Conservation (phyloP, 2,113 vertebrate species). For the Callospermophilus lateralis region DNA sequence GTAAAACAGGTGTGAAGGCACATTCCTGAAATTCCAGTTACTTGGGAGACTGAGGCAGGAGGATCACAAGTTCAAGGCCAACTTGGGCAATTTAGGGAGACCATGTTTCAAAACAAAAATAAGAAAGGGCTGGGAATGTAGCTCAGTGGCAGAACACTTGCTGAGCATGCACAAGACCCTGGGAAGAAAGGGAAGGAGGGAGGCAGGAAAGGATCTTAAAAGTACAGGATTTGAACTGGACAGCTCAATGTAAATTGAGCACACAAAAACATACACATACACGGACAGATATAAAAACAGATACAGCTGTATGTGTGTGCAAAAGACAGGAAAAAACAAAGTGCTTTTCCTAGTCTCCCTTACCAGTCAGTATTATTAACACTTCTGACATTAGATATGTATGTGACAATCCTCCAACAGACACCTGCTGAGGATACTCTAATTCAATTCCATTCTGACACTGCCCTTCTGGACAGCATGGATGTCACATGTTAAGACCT, state of each 20-base stretch:
- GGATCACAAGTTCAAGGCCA: not conserved
- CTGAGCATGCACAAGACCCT: not conserved
- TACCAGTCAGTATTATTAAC: not conserved
- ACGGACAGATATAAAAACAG: not conserved
- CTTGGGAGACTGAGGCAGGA: not conserved
- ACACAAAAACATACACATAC: not conserved
- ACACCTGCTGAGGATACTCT: not conserved
- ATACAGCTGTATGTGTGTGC: not conserved
- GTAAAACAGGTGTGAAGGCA: not conserved
- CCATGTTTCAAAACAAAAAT: not conserved
- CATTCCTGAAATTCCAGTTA: not conserved
- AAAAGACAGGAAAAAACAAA: not conserved
- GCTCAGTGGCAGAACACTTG: not conserved
- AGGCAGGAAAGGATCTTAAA: not conserved
- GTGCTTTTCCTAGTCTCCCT: not conserved
- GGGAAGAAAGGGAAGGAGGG: not conserved
- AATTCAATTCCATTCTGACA: not conserved
- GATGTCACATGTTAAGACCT: not conserved
- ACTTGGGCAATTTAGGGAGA: not conserved
- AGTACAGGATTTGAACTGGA: not conserved
- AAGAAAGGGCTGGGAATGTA: not conserved
- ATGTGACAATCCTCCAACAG: not conserved
- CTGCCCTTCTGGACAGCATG: not conserved
- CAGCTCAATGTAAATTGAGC: not conserved
- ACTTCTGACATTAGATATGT: not conserved